These are phyloP conservation scores for Dinocampus coccinellae DNA, from an alignment of 2,888 invertebrate genomes.

Conservation along the genomic window DNA sequence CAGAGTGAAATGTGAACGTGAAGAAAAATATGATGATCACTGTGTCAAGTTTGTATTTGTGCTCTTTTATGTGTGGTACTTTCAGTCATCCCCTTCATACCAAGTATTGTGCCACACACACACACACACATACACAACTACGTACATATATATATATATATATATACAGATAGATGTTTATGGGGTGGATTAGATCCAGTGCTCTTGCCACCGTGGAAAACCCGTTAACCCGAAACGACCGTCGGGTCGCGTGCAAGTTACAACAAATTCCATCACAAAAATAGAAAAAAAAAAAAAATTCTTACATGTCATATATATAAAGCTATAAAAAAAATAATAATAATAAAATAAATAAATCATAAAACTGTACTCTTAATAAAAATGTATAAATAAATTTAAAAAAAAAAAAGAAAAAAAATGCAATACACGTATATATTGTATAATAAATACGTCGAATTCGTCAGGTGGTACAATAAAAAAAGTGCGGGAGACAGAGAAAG, in stretches of 20 bases:
- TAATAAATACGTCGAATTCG: background rate
- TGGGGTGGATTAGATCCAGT: background rate
- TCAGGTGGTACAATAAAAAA: background rate
- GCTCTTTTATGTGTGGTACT: background rate
- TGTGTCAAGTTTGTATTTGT: background rate
- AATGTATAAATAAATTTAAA: too few species aligned
- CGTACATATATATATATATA: too few species aligned
- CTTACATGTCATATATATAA: background rate
- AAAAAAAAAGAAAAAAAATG: too few species aligned
- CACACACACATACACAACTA: background rate
- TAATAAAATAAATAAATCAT: too few species aligned
- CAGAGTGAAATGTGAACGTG: background rate
- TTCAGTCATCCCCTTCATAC: background rate
- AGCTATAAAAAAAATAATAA: too few species aligned
- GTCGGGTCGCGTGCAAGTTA: constrained; percentile 30
- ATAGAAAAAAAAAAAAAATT: background rate
- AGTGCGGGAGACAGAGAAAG: constrained; percentile 33
- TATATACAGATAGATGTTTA: background rate
- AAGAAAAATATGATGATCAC: background rate
- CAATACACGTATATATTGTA: background rate
- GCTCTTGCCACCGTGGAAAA: background rate
- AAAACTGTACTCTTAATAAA: too few species aligned
- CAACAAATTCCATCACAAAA: constrained; percentile 17
- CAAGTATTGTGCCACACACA: background rate
- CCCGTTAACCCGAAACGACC: constrained; percentile 5